These are phyloP conservation scores for Dryadula phaetusa DNA, from an alignment of 2,888 invertebrate genomes.

Conservation along the genomic window DNA sequence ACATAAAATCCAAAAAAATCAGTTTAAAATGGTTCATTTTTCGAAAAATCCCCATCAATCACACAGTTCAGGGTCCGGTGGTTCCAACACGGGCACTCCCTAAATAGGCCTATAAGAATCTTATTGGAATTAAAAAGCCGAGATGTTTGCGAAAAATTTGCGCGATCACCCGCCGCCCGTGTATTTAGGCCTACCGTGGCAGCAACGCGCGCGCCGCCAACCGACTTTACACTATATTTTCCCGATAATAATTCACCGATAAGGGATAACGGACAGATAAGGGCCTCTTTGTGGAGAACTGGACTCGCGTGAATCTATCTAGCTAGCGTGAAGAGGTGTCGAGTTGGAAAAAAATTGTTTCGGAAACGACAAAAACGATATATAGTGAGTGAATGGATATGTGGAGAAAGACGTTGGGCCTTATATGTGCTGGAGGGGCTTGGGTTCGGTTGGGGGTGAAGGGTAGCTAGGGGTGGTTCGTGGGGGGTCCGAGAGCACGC, in stretches of 20 bases:
- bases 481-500: conserved; percentile 46
- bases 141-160: conserved; percentile 72
- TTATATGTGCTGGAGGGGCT: conserved; percentile 3
- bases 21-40: conserved; percentile 46
- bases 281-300: conserved; percentile 45
- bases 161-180: conserved; percentile 60
- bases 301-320: conserved; percentile 28
- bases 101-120: conserved; percentile 82
- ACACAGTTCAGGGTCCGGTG: conserved; percentile 52
- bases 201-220: conserved; percentile 47
- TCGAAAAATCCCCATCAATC: conserved; percentile 57
- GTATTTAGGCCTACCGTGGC: conserved; percentile 70
- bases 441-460: conserved; percentile 20
- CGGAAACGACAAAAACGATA: background rate
- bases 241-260: conserved; percentile 45
- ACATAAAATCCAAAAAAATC: conserved; percentile 40
- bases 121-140: conserved; percentile 66
- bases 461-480: conserved; percentile 36
- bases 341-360: conserved; percentile 1
- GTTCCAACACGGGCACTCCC: conserved; percentile 51
- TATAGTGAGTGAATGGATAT: background rate
- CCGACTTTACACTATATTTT: conserved; percentile 39
- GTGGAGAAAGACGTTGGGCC: background rate
- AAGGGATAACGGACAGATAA: conserved; percentile 62
- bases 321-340: background rate